These are phyloP conservation scores for Knipowitschia caucasica DNA, from an alignment of 2,797 vertebrate species.

Conservation along the genomic window DNA sequence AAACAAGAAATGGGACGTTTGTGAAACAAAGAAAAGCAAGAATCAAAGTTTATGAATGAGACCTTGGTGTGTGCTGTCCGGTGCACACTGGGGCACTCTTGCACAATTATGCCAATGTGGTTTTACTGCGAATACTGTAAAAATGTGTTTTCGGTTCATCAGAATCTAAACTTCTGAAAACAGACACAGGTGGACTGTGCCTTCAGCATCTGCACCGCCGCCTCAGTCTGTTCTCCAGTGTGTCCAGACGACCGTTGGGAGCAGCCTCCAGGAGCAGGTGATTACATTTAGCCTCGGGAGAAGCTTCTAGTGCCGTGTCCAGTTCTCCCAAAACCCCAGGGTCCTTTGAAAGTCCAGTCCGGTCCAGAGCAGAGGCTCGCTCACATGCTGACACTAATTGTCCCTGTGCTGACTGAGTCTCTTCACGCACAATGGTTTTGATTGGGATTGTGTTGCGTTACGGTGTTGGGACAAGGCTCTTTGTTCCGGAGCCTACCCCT, in stretches of 20 bases:
- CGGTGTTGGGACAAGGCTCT: slow-evolving; percentile 74
- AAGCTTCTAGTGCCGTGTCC: no score
- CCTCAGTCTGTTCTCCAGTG: slow-evolving; percentile 12
- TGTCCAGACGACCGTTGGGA: slow-evolving; percentile 9
- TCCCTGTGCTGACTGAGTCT: slow-evolving; percentile 65
- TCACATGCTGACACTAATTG: slow-evolving; percentile 69
- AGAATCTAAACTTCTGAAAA: no score
- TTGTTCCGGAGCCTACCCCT: slow-evolving; percentile 72
- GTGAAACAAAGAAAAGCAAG: no score
- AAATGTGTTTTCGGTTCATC: no score
- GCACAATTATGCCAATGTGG: no score
- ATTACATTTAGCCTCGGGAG: slow-evolving; percentile 7
- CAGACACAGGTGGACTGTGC: no score
- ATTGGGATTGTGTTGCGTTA: slow-evolving; percentile 69
- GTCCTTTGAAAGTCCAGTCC: slow-evolving; percentile 3
- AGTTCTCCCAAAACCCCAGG: background rate
- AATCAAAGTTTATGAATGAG: no score
- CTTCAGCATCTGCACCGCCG: no score
- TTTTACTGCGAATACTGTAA: no score
- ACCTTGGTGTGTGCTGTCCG: no score
- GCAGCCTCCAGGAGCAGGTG: background rate
- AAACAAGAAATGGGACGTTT: no score
- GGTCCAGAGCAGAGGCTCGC: slow-evolving; percentile 38
- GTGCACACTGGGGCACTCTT: no score
- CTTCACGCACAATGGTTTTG: slow-evolving; percentile 64